Base-by-base conservation (phyloP, 2,888 invertebrate species). In the Athalia rosae region DNA sequence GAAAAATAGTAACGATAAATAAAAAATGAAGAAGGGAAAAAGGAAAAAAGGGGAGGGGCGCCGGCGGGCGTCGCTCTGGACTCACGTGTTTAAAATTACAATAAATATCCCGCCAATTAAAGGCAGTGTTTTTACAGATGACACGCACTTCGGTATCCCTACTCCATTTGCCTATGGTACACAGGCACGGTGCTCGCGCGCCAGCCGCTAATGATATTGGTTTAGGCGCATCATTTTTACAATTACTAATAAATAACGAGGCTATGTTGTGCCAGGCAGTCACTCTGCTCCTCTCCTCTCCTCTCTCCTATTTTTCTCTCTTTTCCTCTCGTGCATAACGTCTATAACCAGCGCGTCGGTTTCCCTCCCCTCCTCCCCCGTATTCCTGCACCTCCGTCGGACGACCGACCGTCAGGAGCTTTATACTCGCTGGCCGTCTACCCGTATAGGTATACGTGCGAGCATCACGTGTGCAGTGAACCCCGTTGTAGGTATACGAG, bases 101-200 rank as follows among this genome's bases (percentile, higher is more conserved):
- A 88, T 87, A 87, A 88, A 87, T 87, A 87, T 85, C 81, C 80
- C 80, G 78, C 83, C 83, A 84, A 86, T 86, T 86, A 82, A 78
- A 82, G 81, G 82, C 80, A 83, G 83, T 89, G 89, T 89, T 89
- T 89, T 87, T 84, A 88, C 88, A 89, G 88, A 87, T 87, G 89
- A 87, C 86, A 82, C 80, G 80, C 79, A 79, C 82, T 56, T 76
- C 73, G 73, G 71, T 28, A 58, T 62, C 62, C 43, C 77, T 59
- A 28, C 28, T 28, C 28, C 28, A 28, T 28, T 28, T 2, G 28
- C 28, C 28, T 28, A 28, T 2, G 2, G 28, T 28, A 28, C 28
- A 28, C 28, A 28, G 28, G 28, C 28, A 28, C 28, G 28, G 47
- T 53, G 53, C 47, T 13, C 53, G 59, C 59, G 69, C 76, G 67